These are phyloP conservation scores for Recurvirostra avosetta DNA, from an alignment of 2,113 vertebrate genomes.

Conservation along the genomic window DNA sequence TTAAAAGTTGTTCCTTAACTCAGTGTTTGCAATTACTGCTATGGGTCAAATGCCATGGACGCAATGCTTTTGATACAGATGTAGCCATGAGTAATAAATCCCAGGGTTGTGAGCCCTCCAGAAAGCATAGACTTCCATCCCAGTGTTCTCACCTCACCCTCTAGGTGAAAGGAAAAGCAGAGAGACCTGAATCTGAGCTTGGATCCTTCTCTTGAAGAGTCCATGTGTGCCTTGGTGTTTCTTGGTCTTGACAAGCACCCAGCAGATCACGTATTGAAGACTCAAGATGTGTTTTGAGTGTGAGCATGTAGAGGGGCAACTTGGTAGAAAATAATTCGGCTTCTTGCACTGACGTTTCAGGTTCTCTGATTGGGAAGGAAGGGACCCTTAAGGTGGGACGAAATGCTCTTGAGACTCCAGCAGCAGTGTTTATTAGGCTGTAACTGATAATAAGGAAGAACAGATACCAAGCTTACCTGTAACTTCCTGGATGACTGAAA, in stretches of 20 bases:
- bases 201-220: neutral
- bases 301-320: neutral
- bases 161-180: neutral
- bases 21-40: neutral
- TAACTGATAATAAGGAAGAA: neutral
- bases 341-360: neutral
- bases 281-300: neutral
- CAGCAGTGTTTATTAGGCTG: neutral
- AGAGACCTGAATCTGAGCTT: neutral
- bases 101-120: neutral
- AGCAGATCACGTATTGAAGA: neutral
- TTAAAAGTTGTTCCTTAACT: neutral
- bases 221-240: neutral
- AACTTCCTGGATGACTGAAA: neutral
- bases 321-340: neutral
- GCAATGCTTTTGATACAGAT: neutral
- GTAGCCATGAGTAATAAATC: neutral
- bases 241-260: neutral
- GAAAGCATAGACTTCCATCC: neutral
- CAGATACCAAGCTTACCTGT: neutral
- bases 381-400: neutral
- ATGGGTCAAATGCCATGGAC: neutral
- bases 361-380: neutral
- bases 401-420: neutral
- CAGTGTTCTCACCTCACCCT: neutral